Conservation (phyloP, 2,113 vertebrate species). For the Protomyctophum bolini region DNA sequence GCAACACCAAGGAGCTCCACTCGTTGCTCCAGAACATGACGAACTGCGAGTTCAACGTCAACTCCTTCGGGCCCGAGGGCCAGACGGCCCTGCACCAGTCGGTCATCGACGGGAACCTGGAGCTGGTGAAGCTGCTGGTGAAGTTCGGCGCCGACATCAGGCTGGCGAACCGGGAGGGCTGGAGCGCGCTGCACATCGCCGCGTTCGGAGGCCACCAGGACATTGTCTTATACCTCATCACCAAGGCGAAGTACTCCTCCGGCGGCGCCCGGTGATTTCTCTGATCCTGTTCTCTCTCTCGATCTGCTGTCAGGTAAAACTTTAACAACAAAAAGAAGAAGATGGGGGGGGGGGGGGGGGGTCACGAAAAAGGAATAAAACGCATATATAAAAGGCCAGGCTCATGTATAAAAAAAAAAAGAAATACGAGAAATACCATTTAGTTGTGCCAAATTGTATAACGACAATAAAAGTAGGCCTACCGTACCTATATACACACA, state of each 20-base stretch:
- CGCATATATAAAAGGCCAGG: slow-evolving; percentile 54
- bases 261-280: slow-evolving; percentile 87
- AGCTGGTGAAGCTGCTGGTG: slow-evolving; percentile 97
- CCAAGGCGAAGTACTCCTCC: slow-evolving; percentile 97
- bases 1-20: slow-evolving; percentile 96
- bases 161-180: slow-evolving; percentile 96
- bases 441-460: slow-evolving; percentile 73
- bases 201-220: slow-evolving; percentile 98
- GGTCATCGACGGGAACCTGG: slow-evolving; percentile 96
- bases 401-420: slow-evolving; percentile 35
- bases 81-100: slow-evolving; percentile 98
- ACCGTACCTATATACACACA: slow-evolving; percentile 14
- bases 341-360: background rate
- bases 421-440: slow-evolving; percentile 37
- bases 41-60: slow-evolving; percentile 98
- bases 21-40: slow-evolving; percentile 96
- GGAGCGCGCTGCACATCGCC: slow-evolving; percentile 98
- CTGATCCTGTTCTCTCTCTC: slow-evolving; percentile 1
- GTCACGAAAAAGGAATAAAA: slow-evolving; percentile 19
- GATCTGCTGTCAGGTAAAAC: slow-evolving; percentile 65
- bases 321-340: background rate
- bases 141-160: slow-evolving; percentile 97
- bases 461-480: slow-evolving; percentile 46
- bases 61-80: slow-evolving; percentile 97
- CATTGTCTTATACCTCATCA: slow-evolving; percentile 99